Base-by-base conservation (phyloP, 2,797 vertebrate genomes). In the Numenius phaeopus region DNA sequence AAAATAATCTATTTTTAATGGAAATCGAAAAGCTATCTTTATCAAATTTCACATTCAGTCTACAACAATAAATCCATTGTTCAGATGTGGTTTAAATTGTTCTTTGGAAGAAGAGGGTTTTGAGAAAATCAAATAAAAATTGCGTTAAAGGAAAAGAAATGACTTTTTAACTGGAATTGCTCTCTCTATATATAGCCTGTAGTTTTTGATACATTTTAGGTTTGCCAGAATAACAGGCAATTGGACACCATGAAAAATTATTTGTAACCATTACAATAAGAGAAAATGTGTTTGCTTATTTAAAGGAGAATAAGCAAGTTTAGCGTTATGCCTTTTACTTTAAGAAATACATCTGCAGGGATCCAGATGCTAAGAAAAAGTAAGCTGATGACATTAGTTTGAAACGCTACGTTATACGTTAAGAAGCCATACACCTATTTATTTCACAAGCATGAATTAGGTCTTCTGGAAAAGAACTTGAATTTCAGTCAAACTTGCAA, bases 61-160 rank as follows among this genome's bases (percentile, higher is more conserved):
- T 19, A 85, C 62, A 93, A 94, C 81, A 94, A 97, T 87, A 94
- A 92, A 92, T 89, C 84, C 71, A 55, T 89, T 92, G 69, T 94
- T 95, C 87, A 94, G 84, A 88, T 65, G 50, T 24, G 18, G 69
- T n/a, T 85, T 78, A 89, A 94, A 97, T 92, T 40, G 71, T 71
- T 81, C 82, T 91, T 89, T 91, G 61, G 84, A 85, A 91, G 59
- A 90, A 30, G 13, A 86, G 23, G 3, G 27, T 46, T 69, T 89
- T 87, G 73, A 87, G 67, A 94, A 91, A 94, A 96, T 94, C 50
- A 64, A 92, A 81, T 14, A 90, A 75, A 84, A 96, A 95, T 64
- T 70, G 52, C 71, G 77, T 85, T 80, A 91, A 92, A 90, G 83
- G 84, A 81, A 71, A 71, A 95, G 50, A 93, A 90, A 91, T 32